Conservation (phyloP, 2,888 invertebrate genomes). For the Crepidodera aurea region DNA sequence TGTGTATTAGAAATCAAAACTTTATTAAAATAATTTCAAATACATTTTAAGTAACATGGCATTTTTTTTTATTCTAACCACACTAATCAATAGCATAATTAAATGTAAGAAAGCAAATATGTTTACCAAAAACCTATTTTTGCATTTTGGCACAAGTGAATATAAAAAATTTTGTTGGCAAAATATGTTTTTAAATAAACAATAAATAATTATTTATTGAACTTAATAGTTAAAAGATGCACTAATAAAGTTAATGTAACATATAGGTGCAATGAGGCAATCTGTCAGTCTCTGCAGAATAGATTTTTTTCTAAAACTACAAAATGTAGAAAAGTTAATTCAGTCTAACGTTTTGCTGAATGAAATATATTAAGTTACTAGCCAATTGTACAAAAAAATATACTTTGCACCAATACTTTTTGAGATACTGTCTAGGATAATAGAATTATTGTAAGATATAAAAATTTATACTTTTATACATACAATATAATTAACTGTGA, state of each 20-base stretch:
- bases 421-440: too few relatives aligned
- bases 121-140: conserved; percentile 5
- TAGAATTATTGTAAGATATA: too few relatives aligned
- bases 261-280: too few relatives aligned
- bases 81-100: conserved; percentile 1
- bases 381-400: too few relatives aligned
- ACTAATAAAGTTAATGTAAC: too few relatives aligned
- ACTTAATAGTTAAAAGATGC: too few relatives aligned
- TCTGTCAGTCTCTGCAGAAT: not conserved
- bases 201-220: too few relatives aligned
- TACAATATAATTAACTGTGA: too few relatives aligned
- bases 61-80: conserved; percentile 24
- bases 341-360: not conserved
- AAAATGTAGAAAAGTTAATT: not conserved
- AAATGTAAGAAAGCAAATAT: not conserved
- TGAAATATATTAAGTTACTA: too few relatives aligned
- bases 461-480: too few relatives aligned
- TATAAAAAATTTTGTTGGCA: too few relatives aligned
- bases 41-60: conserved; percentile 38
- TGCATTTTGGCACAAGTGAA: conserved; percentile 7
- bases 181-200: too few relatives aligned
- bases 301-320: not conserved
- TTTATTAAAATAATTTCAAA: conserved; percentile 11
- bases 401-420: not conserved
- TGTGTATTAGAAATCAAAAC: not conserved